Percentiles rank a stretch among this genome's conserved stretches.
These are phyloP conservation scores for Anguilla obscura DNA, from an alignment of 2,797 vertebrate genomes.

Conservation along the genomic window DNA sequence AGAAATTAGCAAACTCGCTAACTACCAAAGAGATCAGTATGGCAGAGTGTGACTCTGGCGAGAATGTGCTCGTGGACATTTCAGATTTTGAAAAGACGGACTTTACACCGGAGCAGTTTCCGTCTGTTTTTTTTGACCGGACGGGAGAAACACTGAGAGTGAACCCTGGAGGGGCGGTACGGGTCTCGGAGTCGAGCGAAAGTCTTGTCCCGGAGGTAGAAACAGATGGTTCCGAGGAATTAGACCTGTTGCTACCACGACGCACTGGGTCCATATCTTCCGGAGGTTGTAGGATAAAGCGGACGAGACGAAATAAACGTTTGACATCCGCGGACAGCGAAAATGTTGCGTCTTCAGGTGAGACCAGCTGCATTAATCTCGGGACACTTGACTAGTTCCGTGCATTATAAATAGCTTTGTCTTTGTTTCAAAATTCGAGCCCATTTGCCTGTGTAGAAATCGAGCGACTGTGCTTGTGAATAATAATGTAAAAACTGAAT, in stretches of 20 bases:
- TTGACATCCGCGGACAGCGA: conserved; percentile 77
- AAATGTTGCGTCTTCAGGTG: conserved; percentile 72
- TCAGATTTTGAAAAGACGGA: conserved; percentile 49
- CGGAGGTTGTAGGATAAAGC: conserved; percentile 58
- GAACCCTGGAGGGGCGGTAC: conserved; percentile 69
- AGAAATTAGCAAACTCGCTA: conserved; percentile 28
- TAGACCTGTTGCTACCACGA: conserved; percentile 70
- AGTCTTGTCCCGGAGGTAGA: conserved; percentile 74
- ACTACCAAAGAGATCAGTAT: conserved; percentile 62
- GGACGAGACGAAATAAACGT: conserved; percentile 60
- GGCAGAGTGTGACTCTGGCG: conserved; percentile 71
- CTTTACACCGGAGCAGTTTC: conserved; percentile 52
- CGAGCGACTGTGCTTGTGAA: background rate
- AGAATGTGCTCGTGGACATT: conserved; percentile 52
- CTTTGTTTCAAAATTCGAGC: background rate
- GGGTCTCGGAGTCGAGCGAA: conserved; percentile 71
- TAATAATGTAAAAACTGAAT: background rate
- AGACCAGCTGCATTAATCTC: conserved; percentile 18
- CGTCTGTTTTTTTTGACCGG: conserved; percentile 55
- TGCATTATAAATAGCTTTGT: background rate
- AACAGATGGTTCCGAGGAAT: conserved; percentile 71
- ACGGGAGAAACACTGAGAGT: conserved; percentile 45
- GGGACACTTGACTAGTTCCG: no score
- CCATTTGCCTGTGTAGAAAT: background rate
- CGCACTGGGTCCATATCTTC: conserved; percentile 61